phyloP scores from a whole-genome alignment of 1,140 invertebrate species.

The Papilio dardanus region DNA sequence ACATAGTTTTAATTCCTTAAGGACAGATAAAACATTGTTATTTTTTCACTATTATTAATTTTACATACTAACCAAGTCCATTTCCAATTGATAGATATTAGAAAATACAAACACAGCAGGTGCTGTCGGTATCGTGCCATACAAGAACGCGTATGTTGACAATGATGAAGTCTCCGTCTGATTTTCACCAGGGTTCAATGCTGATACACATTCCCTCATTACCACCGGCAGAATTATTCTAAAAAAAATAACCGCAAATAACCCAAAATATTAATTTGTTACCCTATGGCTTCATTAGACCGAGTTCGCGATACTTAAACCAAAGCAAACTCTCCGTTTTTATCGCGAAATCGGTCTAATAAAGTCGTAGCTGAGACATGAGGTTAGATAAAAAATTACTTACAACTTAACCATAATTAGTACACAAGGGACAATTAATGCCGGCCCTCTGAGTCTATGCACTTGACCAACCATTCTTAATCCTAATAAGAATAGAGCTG shows the following conservation, averaged over 20 bases:
- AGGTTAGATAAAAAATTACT: slow-evolving; percentile 59
- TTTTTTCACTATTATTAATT: too few species aligned
- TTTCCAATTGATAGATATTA: slow-evolving; percentile 92
- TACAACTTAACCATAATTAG: slow-evolving; percentile 95
- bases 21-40: too few species aligned
- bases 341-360: too few species aligned
- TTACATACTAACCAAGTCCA: slow-evolving; percentile 88
- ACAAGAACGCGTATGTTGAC: slow-evolving; percentile 97
- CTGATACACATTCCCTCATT: slow-evolving; percentile 92
- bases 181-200: slow-evolving; percentile 87
- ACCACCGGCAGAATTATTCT: slow-evolving; percentile 94
- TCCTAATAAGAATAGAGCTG: slow-evolving; percentile 95
- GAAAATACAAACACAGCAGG: slow-evolving; percentile 98
- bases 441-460: slow-evolving; percentile 88
- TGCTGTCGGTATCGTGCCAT: slow-evolving; percentile 97
- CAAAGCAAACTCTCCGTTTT: too few species aligned
- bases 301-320: too few species aligned
- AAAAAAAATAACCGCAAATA: too few species aligned
- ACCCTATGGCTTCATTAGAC: too few species aligned
- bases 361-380: too few species aligned
- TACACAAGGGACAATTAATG: slow-evolving; percentile 91
- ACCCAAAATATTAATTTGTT: too few species aligned
- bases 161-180: slow-evolving; percentile 89
- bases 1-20: too few species aligned
- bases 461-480: slow-evolving; percentile 96